Evolutionary conservation across 2,888 invertebrate genomes (phyloP).

Genomic region (Phaonia tiefii): DNA sequence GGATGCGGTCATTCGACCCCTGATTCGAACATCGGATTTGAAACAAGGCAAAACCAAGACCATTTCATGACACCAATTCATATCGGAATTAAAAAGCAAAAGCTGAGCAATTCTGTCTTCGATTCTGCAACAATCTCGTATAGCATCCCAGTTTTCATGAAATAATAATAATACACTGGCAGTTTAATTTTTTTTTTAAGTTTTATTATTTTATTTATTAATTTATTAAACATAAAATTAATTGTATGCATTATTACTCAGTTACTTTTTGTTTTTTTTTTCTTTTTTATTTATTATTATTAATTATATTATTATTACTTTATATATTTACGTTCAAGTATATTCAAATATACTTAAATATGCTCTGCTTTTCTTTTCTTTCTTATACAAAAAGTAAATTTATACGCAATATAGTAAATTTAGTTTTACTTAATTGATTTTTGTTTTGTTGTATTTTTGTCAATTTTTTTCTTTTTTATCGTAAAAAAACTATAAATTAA

Average conservation of each 20-base stretch:
- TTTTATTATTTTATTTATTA: conserved; percentile 71
- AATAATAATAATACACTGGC: too few species aligned
- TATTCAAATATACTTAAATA: conserved; percentile 70
- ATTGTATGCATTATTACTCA: conserved; percentile 70
- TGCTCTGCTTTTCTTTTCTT: conserved; percentile 55
- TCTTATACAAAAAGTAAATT: conserved; percentile 64
- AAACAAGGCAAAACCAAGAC: too few species aligned
- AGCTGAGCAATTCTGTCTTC: too few species aligned
- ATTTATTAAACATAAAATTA: conserved; percentile 72
- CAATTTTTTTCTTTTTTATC: conserved; percentile 30
- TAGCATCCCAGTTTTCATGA: too few species aligned
- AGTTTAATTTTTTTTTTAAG: conserved; percentile 60
- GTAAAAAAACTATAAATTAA: not conserved
- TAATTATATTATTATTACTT: conserved; percentile 66
- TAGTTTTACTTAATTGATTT: conserved; percentile 25
- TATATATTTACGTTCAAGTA: conserved; percentile 70
- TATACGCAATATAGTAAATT: conserved; percentile 63
- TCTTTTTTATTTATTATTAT: conserved; percentile 63
- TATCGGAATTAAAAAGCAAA: too few species aligned
- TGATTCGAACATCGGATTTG: too few species aligned
- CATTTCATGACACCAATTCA: too few species aligned
- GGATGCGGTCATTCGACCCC: too few species aligned
- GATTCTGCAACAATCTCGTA: too few species aligned
- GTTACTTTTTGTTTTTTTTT: conserved; percentile 68
- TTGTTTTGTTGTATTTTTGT: conserved; percentile 39